Base-by-base conservation (phyloP, 1,140 invertebrate species). In the Xylocopa sonorina region DNA sequence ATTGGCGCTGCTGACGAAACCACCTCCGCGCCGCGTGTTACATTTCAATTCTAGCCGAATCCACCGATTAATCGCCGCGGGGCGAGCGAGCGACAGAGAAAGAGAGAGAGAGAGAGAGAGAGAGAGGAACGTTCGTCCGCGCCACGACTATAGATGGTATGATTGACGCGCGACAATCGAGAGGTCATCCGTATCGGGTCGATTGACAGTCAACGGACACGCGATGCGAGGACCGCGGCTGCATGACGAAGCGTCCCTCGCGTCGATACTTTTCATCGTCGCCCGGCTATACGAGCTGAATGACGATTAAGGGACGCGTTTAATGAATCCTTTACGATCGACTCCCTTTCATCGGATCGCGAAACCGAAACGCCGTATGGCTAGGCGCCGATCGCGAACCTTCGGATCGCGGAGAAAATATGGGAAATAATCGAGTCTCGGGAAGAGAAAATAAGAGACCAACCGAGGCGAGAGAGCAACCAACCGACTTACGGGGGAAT, bases 191-290 rank as follows among this genome's bases (percentile, higher is more conserved):
- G 43, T 32, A 29, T 34, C 32, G 38, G n/a, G 7, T 16, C 76
- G 73, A 84, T 84, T 80, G 82, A 57, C 81, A 80, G 76, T 83
- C 81, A 32, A 9, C 6, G 43, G 46, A 75, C 66, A 66, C 4
- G 60, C 16, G 64, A 5, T 46, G 38, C 32, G 21, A 41, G 29
- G 43, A 66, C 58, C 27, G 41, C 21, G 67, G 16, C 41, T 51
- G 77, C 71, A 80, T 72, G 53, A 80, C 72, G 62, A 84, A 62
- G 62, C 67, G 50, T 62, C 10, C 38, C n/a, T 18, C 10, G 46
- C 55, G 60, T 68, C 43, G 53, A 84, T 80, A 60, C n/a, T 50
- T 80, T 55, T 72, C 82, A 57, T 84, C 77, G 64, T 60, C 53
- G 57, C 63, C 60, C 29, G 43, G 46, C 29, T 67, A 67, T 55